Base-by-base conservation (phyloP, 2,113 vertebrate genomes). In the Camelus dromedarius region DNA sequence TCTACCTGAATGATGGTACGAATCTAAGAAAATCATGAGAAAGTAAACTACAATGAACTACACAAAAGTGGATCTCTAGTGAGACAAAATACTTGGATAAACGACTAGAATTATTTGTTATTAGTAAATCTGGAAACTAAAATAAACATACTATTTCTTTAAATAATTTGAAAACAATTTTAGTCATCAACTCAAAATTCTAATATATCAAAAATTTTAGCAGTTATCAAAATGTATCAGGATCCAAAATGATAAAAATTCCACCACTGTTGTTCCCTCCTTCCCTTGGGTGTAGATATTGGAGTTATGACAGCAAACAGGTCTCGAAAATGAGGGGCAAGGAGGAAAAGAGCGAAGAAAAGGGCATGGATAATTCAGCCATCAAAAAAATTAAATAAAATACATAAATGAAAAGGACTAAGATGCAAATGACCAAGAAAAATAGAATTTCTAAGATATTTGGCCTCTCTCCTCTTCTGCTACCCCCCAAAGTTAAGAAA, bases 111-210 rank as follows among this genome's bases (percentile, higher is more conserved):
- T 42, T 84, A 92, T 77, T 38, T 93, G 73, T 75, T 87, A 56
- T 26, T 84, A 91, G 32, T 87, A 38, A 86, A 75, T 75, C 32
- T 67, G 58, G 58, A 87, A 81, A 70, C 12, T 67, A 66, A 79
- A 35, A 86, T 30, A 88, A 88, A 75, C 14, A 42, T 24, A 22
- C 3, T 54, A 50, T 73, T 73, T 85, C 16, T 82, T 88, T 26
- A 52, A 82, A 54, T 56, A 91, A 88, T 70, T 82, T 82, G 26
- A 91, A 96, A 94, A 62, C 14, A 50, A 82, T 79, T 95, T 95
- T 79, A 70, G 48, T 77, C 20, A 64, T 70, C 79, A 69, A 54
- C 67, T 81, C 48, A 66, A 91, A 67, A 94, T 93, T 93, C 32
- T 83, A 54, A 73, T 81, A 67, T 64, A 42, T 67, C 20, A 86